Evolutionary conservation across 2,113 vertebrate species (phyloP), one percentile per base, ranked within the genome.

Genomic region (Melanocharis versteri): DNA sequence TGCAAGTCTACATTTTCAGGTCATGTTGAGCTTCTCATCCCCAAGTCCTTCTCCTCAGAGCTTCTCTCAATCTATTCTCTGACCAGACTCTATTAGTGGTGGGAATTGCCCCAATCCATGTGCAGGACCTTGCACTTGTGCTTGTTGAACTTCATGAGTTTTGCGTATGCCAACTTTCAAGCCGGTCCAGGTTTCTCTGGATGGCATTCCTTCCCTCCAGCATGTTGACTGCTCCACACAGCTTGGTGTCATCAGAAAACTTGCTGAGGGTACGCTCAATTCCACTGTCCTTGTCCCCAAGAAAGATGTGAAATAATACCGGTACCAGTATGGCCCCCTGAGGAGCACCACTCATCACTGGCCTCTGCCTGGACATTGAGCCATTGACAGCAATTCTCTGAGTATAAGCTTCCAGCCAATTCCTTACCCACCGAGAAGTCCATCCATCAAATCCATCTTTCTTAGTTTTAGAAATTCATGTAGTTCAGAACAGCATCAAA

Each of bases 221-320:
- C 1, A 0, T 71, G 24, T 37, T 0, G 1, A 15, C 4, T 56
- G 17, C 44, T 51, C 16, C 33, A 51, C 13, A 9, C 9, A 26
- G 3, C 7, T 48, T 78, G 33, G 4, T 30, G 39, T 21, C n/a
- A 48, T 48, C 24, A n/a, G 35, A 47, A 57, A 48, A 30, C 30
- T 48, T 30, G 12, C 50, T 40, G 18, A 48, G 12, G 30, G 5
- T n/a, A 6, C 24, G 13, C 35, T 40, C 50, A n/a, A 40, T 48
- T 48, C 6, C 14, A 48, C 18, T 42, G 26, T 22, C 31, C 18
- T 23, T 72, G 26, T 33, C 11, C 35, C 15, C 19, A 15, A 26
- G 40, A 71, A 18, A 56, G 7, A 42, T 42, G 31, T 44, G 15
- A 35, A 80, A 64, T 12, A 50, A 21, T 22, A 22, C 6, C 3